phyloP scores from a whole-genome alignment of 2,888 invertebrate genomes.

The Scaptomyza tumidula region DNA sequence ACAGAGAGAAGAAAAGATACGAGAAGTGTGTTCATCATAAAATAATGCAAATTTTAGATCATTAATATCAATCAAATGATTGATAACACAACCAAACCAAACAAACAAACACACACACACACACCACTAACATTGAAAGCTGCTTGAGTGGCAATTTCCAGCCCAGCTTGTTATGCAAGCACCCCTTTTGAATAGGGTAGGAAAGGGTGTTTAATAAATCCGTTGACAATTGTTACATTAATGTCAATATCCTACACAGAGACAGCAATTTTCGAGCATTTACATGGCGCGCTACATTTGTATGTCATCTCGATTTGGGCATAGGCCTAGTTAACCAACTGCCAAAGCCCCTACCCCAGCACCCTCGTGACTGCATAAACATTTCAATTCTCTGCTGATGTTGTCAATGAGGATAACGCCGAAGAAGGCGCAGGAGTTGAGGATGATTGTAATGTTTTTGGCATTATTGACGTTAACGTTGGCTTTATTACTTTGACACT shows the following conservation, averaged over 20 bases:
- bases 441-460: conserved; percentile 45
- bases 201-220: conserved; percentile 79
- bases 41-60: conserved; percentile 82
- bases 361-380: conserved; percentile 57
- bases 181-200: conserved; percentile 34
- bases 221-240: conserved; percentile 82
- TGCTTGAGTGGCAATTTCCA: conserved; percentile 32
- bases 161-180: conserved; percentile 10
- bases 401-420: conserved; percentile 3
- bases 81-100: conserved; percentile 57
- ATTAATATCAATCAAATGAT: conserved; percentile 83
- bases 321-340: conserved; percentile 16
- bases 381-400: conserved; percentile 21
- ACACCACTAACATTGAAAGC: conserved; percentile 25
- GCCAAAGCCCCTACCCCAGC: background rate
- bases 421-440: conserved; percentile 4
- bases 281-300: conserved; percentile 64
- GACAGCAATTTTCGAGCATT: conserved; percentile 58
- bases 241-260: conserved; percentile 76
- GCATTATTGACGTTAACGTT: conserved; percentile 41
- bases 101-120: conserved; percentile 21
- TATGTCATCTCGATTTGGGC: conserved; percentile 34
- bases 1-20: background rate
- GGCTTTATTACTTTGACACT: conserved; percentile 65
- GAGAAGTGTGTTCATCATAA: conserved; percentile 46